A percentile compares a stretch with the other conserved stretches of the same genome.
Evolutionary conservation across 2,888 invertebrate species (phyloP).

Genomic region (Philonicus albiceps): DNA sequence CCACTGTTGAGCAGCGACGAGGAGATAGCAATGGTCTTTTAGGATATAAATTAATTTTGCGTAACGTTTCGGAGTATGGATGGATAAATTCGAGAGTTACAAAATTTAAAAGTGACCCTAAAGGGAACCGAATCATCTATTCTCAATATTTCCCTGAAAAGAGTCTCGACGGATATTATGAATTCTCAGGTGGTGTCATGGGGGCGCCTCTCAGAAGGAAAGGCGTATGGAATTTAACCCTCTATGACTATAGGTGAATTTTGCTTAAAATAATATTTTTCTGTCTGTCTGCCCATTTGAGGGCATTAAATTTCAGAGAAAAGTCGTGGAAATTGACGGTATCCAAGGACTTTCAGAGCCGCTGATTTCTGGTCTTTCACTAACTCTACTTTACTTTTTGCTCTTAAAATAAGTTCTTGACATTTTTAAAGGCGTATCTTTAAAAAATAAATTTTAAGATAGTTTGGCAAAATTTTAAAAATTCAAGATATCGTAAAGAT

Average conservation of each 20-base stretch:
- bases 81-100: slow-evolving; percentile 81
- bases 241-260: slow-evolving; percentile 69
- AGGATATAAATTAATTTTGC: slow-evolving; percentile 75
- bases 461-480: too few species aligned
- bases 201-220: slow-evolving; percentile 70
- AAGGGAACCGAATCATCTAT: slow-evolving; percentile 73
- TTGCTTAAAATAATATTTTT: too few species aligned
- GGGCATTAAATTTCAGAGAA: too few species aligned
- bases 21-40: slow-evolving; percentile 70
- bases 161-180: slow-evolving; percentile 73
- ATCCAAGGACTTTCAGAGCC: too few species aligned
- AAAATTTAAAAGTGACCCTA: slow-evolving; percentile 75
- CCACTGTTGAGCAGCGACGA: slow-evolving; percentile 71
- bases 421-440: too few species aligned
- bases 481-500: too few species aligned
- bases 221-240: slow-evolving; percentile 78
- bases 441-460: too few species aligned
- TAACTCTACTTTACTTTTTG: too few species aligned
- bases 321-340: too few species aligned
- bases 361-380: too few species aligned
- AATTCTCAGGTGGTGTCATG: slow-evolving; percentile 70
- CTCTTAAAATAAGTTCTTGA: too few species aligned
- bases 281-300: too few species aligned
- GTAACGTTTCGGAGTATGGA: slow-evolving; percentile 77
- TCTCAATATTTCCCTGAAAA: slow-evolving; percentile 87